phyloP scores from a whole-genome alignment of 2,888 invertebrate genomes.

The Cerastoderma edule region DNA sequence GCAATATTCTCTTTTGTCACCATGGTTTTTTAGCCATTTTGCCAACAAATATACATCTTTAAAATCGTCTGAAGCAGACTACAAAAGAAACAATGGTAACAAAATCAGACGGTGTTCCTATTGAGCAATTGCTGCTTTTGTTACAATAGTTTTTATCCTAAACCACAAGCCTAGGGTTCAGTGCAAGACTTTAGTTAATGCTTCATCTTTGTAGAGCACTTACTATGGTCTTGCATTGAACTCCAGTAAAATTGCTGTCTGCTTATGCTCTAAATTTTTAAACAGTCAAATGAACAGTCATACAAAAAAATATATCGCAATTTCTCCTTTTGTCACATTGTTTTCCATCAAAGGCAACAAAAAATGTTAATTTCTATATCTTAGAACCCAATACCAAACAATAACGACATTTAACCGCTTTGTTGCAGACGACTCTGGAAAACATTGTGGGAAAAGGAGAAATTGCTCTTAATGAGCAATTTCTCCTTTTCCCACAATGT shows the following conservation, averaged over 20 bases:
- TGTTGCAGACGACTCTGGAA: not conserved
- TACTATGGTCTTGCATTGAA: not conserved
- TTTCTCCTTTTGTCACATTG: conserved; percentile 9
- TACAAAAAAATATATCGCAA: conserved; percentile 1
- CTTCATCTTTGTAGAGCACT: not conserved
- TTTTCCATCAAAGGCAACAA: not conserved
- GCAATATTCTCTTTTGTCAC: too few species aligned
- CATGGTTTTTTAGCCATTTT: too few species aligned
- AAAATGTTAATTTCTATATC: not conserved
- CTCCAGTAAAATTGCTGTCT: not conserved
- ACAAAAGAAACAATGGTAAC: too few species aligned
- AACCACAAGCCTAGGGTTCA: not conserved
- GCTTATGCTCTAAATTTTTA: not conserved
- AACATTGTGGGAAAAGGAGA: not conserved
- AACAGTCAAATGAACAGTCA: not conserved
- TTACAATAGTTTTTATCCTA: not conserved
- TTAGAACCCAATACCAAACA: not conserved
- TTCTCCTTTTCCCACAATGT: not conserved
- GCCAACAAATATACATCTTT: too few species aligned
- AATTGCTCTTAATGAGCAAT: not conserved
- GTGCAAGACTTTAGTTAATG: not conserved
- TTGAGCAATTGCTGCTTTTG: too few species aligned
- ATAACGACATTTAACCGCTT: not conserved
- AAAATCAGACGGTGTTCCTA: too few species aligned
- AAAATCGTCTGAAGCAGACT: too few species aligned